These are phyloP conservation scores for Scaptodrosophila lebanonensis DNA, from an alignment of 1,140 invertebrate genomes.

Conservation along the genomic window DNA sequence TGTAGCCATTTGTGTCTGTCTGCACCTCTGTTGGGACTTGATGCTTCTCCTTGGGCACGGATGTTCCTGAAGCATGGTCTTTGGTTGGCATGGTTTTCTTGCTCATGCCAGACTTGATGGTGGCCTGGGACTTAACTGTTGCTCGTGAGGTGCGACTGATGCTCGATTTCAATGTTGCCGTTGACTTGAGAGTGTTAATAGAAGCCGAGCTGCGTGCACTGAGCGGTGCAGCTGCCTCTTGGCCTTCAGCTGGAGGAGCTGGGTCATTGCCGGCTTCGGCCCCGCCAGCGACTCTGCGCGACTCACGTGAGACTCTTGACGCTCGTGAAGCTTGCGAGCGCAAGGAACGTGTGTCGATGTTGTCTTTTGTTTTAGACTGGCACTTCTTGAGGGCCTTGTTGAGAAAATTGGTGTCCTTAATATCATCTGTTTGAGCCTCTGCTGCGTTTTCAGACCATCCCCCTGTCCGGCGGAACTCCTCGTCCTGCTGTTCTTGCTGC, in stretches of 20 bases:
- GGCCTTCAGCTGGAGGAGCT: no score
- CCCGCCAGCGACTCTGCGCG: neutral
- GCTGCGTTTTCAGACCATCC: constrained; percentile 1
- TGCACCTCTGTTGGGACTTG: neutral
- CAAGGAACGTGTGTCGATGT: neutral
- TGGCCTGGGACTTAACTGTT: constrained; percentile 15
- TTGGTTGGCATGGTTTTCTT: neutral
- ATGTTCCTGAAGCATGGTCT: no score
- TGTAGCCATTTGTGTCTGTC: constrained; percentile 9
- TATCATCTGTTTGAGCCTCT: neutral
- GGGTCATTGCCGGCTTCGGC: neutral
- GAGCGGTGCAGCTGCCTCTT: neutral
- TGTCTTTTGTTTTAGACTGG: no score
- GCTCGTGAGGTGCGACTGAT: constrained; percentile 6
- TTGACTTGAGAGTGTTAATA: neutral
- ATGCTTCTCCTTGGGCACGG: neutral
- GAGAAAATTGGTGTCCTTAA: neutral
- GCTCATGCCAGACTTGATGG: neutral
- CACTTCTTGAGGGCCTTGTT: neutral
- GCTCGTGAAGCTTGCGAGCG: constrained; percentile 1
- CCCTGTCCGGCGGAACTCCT: constrained; percentile 9
- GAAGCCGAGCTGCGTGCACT: constrained; percentile 24
- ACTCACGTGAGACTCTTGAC: neutral
- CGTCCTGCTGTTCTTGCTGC: neutral
- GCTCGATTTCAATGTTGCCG: neutral